These are phyloP conservation scores for Deroplatys truncata DNA, from an alignment of 2,888 invertebrate species.

Conservation along the genomic window DNA sequence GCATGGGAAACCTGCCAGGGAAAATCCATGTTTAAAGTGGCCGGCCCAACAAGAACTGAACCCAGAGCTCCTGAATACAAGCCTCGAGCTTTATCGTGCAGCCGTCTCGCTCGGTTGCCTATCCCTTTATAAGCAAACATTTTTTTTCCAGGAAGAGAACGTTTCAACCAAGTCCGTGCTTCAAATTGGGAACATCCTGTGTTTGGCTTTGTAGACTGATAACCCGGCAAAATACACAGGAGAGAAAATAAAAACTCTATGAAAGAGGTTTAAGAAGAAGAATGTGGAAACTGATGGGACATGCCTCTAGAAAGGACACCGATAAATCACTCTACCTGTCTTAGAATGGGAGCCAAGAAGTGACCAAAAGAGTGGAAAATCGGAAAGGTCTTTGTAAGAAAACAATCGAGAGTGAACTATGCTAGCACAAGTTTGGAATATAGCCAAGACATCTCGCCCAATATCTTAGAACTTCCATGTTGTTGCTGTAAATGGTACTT, in stretches of 20 bases:
- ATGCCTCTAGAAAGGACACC: background rate
- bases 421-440: background rate
- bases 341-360: background rate
- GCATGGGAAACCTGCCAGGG: too few species aligned
- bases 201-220: background rate
- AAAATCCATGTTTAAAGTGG: too few species aligned
- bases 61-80: too few species aligned
- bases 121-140: too few species aligned
- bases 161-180: background rate
- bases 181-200: background rate
- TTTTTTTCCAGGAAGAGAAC: too few species aligned
- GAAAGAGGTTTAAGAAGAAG: background rate
- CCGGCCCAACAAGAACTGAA: too few species aligned
- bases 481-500: too few species aligned
- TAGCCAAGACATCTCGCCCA: background rate
- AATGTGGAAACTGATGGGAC: background rate
- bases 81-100: too few species aligned
- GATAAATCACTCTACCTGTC: background rate
- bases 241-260: background rate
- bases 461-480: background rate
- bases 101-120: too few species aligned
- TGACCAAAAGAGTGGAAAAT: background rate
- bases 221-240: background rate
- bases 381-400: background rate
- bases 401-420: background rate